Conservation (phyloP, 2,888 invertebrate species). For the Oscheius sp. region DNA sequence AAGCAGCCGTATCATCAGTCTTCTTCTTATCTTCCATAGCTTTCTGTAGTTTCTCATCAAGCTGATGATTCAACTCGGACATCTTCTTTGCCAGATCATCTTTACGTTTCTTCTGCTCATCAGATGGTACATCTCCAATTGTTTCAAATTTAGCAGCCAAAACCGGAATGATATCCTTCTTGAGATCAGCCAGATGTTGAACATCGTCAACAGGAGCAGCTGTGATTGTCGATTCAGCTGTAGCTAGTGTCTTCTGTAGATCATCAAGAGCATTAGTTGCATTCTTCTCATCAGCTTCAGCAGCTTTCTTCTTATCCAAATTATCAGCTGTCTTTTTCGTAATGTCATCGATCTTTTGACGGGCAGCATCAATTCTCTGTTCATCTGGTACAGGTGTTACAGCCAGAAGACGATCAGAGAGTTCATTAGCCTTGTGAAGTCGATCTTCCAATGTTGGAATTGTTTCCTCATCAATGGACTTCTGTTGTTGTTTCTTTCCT, state of each 20-base stretch:
- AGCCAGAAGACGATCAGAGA: slow-evolving; percentile 6
- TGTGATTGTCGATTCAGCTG: slow-evolving; percentile 36
- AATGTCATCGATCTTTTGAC: slow-evolving; percentile 7
- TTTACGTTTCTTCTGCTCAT: slow-evolving; percentile 36
- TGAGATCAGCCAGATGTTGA: slow-evolving; percentile 32
- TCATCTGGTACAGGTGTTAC: slow-evolving; percentile 6
- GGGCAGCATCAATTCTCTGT: slow-evolving; percentile 17
- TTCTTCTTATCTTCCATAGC: slow-evolving; percentile 37
- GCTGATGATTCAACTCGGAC: slow-evolving; percentile 33
- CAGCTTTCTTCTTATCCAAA: slow-evolving; percentile 28
- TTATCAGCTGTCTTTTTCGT: slow-evolving; percentile 35
- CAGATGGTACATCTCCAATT: slow-evolving; percentile 33
- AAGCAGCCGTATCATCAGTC: slow-evolving; percentile 13
- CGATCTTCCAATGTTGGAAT: slow-evolving; percentile 34
- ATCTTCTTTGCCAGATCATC: slow-evolving; percentile 32
- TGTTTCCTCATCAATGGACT: slow-evolving; percentile 16
- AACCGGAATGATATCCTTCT: slow-evolving; percentile 26
- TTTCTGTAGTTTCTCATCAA: slow-evolving; percentile 40
- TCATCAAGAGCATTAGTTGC: slow-evolving; percentile 40
- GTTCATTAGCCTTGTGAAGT: slow-evolving; percentile 17
- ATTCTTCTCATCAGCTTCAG: slow-evolving; percentile 16
- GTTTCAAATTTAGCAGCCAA: slow-evolving; percentile 29
- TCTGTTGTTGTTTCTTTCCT: slow-evolving; percentile 25
- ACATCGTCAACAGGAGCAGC: slow-evolving; percentile 31
- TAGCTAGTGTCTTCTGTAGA: slow-evolving; percentile 39